Conservation (phyloP, 1,140 invertebrate genomes). For the Bombus impatiens region DNA sequence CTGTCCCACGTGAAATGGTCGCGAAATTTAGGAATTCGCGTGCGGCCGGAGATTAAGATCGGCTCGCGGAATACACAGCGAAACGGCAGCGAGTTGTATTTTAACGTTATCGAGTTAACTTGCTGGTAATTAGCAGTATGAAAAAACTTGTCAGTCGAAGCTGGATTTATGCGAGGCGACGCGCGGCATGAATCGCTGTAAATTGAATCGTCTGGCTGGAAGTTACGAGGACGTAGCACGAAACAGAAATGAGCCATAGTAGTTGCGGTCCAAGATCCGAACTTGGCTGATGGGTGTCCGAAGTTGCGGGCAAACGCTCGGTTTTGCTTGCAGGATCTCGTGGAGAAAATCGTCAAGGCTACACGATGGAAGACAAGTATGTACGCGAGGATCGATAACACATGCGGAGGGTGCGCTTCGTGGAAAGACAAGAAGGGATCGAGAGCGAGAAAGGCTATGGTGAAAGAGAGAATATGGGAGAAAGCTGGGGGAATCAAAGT, state of each 20-base stretch:
- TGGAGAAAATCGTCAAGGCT: constrained; percentile 17
- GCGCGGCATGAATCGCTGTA: neutral
- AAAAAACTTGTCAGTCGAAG: neutral
- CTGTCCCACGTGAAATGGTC: neutral
- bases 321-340: neutral
- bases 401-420: neutral
- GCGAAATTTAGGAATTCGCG: neutral
- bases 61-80: neutral
- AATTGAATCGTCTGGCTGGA: neutral
- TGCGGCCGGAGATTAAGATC: no score
- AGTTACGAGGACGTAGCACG: neutral
- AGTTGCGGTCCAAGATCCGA: constrained; percentile 2
- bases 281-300: constrained; percentile 5
- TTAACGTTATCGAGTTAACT: neutral
- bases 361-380: neutral
- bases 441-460: neutral
- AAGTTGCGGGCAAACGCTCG: neutral
- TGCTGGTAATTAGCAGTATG: neutral
- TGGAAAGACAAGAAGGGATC: neutral
- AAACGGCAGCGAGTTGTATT: neutral
- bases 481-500: neutral
- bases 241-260: neutral
- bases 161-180: neutral
- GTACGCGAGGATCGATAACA: constrained; percentile 14
- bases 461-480: neutral